Percentiles rank a stretch among this genome's conserved stretches.
These are phyloP conservation scores for Acrossocheilus wenchowensis DNA, from an alignment of 2,797 vertebrate genomes.

Conservation along the genomic window DNA sequence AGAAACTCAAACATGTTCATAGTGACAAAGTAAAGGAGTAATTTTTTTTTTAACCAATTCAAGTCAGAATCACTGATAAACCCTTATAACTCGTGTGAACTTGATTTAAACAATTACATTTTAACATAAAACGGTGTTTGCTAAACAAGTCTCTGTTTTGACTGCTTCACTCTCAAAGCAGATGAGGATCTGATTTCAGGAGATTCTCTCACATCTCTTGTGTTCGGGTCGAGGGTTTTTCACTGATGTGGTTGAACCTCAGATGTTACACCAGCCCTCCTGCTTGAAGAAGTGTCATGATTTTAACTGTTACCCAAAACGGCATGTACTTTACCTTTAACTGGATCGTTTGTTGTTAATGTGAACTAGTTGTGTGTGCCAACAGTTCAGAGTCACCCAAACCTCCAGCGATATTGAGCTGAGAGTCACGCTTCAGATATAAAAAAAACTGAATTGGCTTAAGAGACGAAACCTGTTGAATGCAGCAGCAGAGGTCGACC, in stretches of 20 bases:
- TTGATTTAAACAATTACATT: neutral
- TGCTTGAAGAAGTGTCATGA: too few species aligned
- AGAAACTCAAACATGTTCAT: neutral
- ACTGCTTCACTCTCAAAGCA: neutral
- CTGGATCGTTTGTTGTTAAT: neutral
- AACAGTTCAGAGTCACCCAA: neutral
- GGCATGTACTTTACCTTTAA: neutral
- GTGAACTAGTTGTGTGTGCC: neutral
- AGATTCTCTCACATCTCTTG: neutral
- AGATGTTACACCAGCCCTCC: neutral
- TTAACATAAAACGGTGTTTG: neutral
- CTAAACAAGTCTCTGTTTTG: neutral
- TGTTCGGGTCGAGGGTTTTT: neutral
- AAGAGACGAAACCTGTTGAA: neutral
- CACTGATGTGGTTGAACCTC: neutral
- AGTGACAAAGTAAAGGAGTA: neutral
- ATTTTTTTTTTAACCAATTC: neutral
- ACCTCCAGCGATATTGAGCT: neutral
- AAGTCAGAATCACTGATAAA: neutral
- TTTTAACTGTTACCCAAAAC: neutral
- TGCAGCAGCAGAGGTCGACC: neutral
- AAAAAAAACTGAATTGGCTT: neutral
- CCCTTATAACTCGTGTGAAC: neutral
- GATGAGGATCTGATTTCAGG: neutral
- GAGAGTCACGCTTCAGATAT: neutral